Evolutionary conservation across 2,888 invertebrate species (phyloP).

Genomic region (Orthonevra nobilis): DNA sequence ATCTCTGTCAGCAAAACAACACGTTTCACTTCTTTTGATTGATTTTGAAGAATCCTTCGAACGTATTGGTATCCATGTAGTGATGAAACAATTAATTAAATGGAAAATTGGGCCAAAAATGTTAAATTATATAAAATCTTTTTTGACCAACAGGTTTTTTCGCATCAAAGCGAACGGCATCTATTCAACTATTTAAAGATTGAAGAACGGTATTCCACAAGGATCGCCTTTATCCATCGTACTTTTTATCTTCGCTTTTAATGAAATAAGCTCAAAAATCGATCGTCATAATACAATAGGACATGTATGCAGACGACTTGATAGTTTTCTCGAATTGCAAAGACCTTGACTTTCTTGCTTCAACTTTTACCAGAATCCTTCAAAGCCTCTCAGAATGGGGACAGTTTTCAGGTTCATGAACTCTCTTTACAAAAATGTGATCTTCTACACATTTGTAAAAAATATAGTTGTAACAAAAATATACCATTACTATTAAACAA

Average conservation of each 20-base stretch:
- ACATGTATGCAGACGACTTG: slow-evolving; percentile 48
- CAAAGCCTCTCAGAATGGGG: slow-evolving; percentile 23
- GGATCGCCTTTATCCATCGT: slow-evolving; percentile 47
- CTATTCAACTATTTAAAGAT: neutral
- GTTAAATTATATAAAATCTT: slow-evolving; percentile 26
- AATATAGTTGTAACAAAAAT: slow-evolving; percentile 16
- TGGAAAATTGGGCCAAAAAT: slow-evolving; percentile 37
- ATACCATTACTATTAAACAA: slow-evolving; percentile 2
- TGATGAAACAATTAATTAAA: slow-evolving; percentile 3
- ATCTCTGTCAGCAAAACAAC: neutral
- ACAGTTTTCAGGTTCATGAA: slow-evolving; percentile 26
- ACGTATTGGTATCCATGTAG: neutral
- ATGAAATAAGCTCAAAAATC: slow-evolving; percentile 38
- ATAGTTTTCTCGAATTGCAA: slow-evolving; percentile 35
- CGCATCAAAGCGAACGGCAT: slow-evolving; percentile 27
- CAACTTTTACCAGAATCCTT: slow-evolving; percentile 23
- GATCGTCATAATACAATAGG: slow-evolving; percentile 5
- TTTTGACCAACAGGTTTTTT: slow-evolving; percentile 24
- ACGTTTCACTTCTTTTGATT: slow-evolving; percentile 3
- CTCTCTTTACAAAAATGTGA: slow-evolving; percentile 52
- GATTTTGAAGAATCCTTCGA: slow-evolving; percentile 21
- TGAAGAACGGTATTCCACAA: slow-evolving; percentile 18
- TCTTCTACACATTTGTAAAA: slow-evolving; percentile 46
- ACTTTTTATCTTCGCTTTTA: slow-evolving; percentile 45
- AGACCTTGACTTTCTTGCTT: neutral